Percentiles rank a stretch among this genome's conserved stretches.
Conservation (phyloP, 2,113 vertebrate species). For the Taxidea taxus region DNA sequence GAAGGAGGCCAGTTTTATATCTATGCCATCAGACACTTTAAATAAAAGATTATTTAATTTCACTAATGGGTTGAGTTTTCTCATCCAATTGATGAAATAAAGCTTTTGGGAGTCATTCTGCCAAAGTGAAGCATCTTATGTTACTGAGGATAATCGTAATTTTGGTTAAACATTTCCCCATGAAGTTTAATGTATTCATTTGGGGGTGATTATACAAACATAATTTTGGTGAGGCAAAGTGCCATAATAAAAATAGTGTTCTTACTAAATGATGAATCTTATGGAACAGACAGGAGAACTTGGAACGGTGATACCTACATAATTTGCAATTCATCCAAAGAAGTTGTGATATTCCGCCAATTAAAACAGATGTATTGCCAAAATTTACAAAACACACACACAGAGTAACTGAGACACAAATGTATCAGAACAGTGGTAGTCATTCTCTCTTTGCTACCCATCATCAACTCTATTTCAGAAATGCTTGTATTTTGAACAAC, state of each 20-base stretch:
- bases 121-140: neutral
- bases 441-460: neutral
- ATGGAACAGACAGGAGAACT: neutral
- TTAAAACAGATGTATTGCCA: neutral
- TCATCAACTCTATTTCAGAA: neutral
- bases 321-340: neutral
- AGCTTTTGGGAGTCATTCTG: neutral
- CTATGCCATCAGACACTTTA: neutral
- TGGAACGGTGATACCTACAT: neutral
- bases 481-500: neutral
- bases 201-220: neutral
- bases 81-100: neutral
- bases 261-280: neutral
- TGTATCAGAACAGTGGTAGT: neutral
- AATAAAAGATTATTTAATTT: neutral
- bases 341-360: neutral
- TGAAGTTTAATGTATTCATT: neutral
- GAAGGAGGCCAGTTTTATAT: neutral
- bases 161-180: neutral
- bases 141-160: neutral
- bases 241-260: conserved; percentile 4
- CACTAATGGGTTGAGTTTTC: neutral
- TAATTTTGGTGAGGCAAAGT: neutral
- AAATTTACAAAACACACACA: neutral
- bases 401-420: neutral